Base-by-base conservation (phyloP, 2,888 invertebrate species). In the Zeuzera pyrina region DNA sequence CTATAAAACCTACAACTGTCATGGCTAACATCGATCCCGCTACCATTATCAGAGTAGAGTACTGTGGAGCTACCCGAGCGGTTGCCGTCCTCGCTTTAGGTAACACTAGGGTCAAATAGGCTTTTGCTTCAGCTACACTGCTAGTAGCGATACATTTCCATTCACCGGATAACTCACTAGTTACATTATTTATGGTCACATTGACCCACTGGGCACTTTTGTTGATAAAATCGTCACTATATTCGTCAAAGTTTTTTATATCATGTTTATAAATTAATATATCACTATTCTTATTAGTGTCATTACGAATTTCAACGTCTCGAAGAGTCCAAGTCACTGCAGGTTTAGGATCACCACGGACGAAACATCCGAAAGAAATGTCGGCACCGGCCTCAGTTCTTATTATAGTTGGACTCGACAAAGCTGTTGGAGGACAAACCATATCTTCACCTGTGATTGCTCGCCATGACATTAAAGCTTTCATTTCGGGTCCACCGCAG, bases 141-240 rank as follows among this genome's bases (percentile, higher is more conserved):
- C 93, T 94, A 50, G 85, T 88, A 1, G 92, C 93, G 49, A 87
- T 85, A 67, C 96, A 96, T 33, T 91, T 89, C 77, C 95, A 95
- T 46, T 93, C 91, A 2, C 95, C 95, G 2, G 93, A 90, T 59
- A 94, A 92, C 29, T 88, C 85, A 54, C 91, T 92, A 45, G 91
- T 92, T 44, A 93, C 90, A 65, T 94, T 93, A 47, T 87, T 89
- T 40, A 95, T 88, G 35, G 93, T 94, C 39, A 95, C 84, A 60
- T 93, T 94, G 49, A 89, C 89, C 93, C 94, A 94, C 60, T 77
- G 74, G 26, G 86, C 84, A 61, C 86, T 78, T 63, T 71, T 76
- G 45, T 78, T 76, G 42, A 79, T 49, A 35, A 58, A 57, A 51
- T 81, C 74, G 41, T 77, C 70, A 45, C 53, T 69, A 43, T 68